phyloP scores from a whole-genome alignment of 1,140 invertebrate species.

The Cylas formicarius region DNA sequence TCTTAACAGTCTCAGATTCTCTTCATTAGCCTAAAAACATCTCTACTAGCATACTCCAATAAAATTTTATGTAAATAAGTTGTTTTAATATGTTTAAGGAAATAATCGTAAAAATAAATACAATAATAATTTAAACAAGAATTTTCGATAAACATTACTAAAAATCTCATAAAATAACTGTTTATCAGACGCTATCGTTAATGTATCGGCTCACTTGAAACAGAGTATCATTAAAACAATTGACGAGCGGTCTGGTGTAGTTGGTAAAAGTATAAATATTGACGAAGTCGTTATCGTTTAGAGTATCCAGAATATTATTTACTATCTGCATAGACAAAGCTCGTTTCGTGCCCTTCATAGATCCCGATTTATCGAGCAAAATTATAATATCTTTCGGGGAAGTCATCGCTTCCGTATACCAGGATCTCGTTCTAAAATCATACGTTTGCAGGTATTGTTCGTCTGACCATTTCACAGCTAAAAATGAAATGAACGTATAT shows the following conservation, averaged over 20 bases:
- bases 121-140: slow-evolving; percentile 7
- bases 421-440: slow-evolving; percentile 79
- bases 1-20: slow-evolving; percentile 37
- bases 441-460: slow-evolving; percentile 73
- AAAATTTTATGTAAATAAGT: slow-evolving; percentile 3
- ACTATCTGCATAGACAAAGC: slow-evolving; percentile 93
- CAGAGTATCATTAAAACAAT: slow-evolving; percentile 78
- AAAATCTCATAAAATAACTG: slow-evolving; percentile 5
- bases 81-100: no score
- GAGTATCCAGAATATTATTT: slow-evolving; percentile 90
- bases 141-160: no score
- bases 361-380: slow-evolving; percentile 89
- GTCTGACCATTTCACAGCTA: slow-evolving; percentile 61
- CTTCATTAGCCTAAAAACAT: slow-evolving; percentile 37
- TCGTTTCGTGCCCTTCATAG: slow-evolving; percentile 89
- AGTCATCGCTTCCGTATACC: slow-evolving; percentile 95
- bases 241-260: slow-evolving; percentile 65
- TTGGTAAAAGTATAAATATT: slow-evolving; percentile 88
- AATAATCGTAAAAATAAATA: slow-evolving; percentile 19
- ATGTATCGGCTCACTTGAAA: slow-evolving; percentile 58
- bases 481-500: no score
- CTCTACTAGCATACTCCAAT: no score
- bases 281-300: slow-evolving; percentile 97
- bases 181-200: neutral
- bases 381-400: slow-evolving; percentile 96